Evolutionary conservation across 2,888 invertebrate species (phyloP).

Genomic region (Germaria angustata): DNA sequence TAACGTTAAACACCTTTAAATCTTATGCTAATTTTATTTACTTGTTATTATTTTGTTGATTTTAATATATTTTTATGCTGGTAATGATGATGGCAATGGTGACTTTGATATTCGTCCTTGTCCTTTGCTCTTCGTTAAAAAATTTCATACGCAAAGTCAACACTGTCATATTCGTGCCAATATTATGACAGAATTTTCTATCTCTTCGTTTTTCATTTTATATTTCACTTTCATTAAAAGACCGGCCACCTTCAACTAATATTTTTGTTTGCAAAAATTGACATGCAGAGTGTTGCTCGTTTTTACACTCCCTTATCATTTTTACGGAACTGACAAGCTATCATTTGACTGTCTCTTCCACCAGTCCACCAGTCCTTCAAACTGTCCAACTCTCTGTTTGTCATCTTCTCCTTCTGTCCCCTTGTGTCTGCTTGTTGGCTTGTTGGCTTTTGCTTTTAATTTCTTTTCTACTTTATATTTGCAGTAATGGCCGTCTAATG

Average conservation of each 20-base stretch:
- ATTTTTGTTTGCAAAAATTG: conserved; percentile 6
- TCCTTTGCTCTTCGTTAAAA: conserved; percentile 7
- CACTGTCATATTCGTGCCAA: conserved; percentile 58
- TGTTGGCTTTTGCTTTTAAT: background rate
- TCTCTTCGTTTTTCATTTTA: conserved; percentile 7
- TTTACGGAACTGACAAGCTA: conserved; percentile 26
- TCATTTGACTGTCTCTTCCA: conserved; percentile 7
- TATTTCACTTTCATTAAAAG: background rate
- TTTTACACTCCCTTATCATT: conserved; percentile 10
- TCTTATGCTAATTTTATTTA: conserved; percentile 39
- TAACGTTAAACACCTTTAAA: conserved; percentile 31
- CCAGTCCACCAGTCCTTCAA: background rate
- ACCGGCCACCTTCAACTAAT: conserved; percentile 1
- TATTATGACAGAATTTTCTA: conserved; percentile 58
- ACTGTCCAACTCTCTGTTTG: background rate
- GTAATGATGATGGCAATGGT: conserved; percentile 1
- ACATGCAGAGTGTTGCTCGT: background rate
- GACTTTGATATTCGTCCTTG: conserved; percentile 20
- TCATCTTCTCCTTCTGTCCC: background rate
- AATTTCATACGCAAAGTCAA: conserved; percentile 50
- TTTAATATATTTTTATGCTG: conserved; percentile 4
- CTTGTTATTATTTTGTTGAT: conserved; percentile 29
- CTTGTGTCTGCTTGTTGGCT: background rate
- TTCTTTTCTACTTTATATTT: conserved; percentile 15
- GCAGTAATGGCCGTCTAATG: conserved; percentile 12